Evolutionary conservation across 2,888 invertebrate species (phyloP).

Genomic region (Agrotis clavis): DNA sequence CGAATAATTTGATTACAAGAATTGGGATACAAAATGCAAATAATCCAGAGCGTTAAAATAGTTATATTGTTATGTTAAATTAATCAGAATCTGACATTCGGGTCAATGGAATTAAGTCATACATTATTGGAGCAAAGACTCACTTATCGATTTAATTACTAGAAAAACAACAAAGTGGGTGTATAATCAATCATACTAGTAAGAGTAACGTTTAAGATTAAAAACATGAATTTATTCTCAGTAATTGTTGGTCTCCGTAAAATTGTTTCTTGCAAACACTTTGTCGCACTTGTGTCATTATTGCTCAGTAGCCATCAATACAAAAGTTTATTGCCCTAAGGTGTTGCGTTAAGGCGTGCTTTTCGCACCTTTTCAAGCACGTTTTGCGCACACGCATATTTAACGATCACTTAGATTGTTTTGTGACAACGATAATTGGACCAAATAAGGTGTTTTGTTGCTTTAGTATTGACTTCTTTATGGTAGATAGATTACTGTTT

Average conservation of each 20-base stretch:
- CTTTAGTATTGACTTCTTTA: slow-evolving; percentile 21
- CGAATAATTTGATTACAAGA: background rate
- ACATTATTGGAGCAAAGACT: slow-evolving; percentile 28
- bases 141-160: slow-evolving; percentile 47
- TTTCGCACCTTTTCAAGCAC: slow-evolving; percentile 75
- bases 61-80: slow-evolving; percentile 33
- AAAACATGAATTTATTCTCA: slow-evolving; percentile 5
- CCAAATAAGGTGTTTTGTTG: slow-evolving; percentile 54
- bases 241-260: slow-evolving; percentile 16
- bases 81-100: slow-evolving; percentile 38
- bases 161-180: slow-evolving; percentile 45
- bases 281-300: slow-evolving; percentile 41
- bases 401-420: slow-evolving; percentile 55
- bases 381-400: slow-evolving; percentile 64
- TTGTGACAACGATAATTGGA: slow-evolving; percentile 57
- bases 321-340: slow-evolving; percentile 81
- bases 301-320: slow-evolving; percentile 57
- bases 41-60: slow-evolving; percentile 17
- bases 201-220: slow-evolving; percentile 18
- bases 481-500: slow-evolving; percentile 1
- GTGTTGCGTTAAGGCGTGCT: slow-evolving; percentile 71
- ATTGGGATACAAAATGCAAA: slow-evolving; percentile 19
- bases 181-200: slow-evolving; percentile 5
- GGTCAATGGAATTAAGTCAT: slow-evolving; percentile 59
- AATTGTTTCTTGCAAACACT: slow-evolving; percentile 26